Evolutionary conservation across 2,797 vertebrate genomes (phyloP).

Genomic region (Pogoniulus pusillus): DNA sequence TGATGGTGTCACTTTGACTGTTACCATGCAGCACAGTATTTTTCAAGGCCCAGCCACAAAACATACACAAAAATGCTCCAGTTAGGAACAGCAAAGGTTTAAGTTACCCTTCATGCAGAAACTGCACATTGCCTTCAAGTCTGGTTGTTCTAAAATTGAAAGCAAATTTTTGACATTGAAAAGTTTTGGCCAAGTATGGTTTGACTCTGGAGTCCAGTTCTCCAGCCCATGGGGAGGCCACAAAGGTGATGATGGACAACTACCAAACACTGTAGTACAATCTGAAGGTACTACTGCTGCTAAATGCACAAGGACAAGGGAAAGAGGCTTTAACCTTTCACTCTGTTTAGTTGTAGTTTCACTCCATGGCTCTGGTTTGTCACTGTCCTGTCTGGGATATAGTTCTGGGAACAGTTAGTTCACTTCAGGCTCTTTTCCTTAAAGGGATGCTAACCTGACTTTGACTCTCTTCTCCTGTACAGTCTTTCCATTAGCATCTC

Average conservation of each 20-base stretch:
- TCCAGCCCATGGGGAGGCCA: rapidly evolving
- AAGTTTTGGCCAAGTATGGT: background rate
- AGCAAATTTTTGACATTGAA: background rate
- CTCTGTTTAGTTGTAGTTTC: background rate
- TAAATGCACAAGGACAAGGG: background rate
- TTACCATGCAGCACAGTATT: background rate
- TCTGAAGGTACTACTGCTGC: background rate
- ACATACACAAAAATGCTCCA: background rate
- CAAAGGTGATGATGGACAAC: background rate
- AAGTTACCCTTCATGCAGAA: background rate
- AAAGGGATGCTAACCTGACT: background rate
- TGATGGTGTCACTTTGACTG: background rate
- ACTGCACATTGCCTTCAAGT: background rate
- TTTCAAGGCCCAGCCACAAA: background rate
- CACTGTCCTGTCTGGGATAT: background rate
- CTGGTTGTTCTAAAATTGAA: background rate
- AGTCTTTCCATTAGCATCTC: background rate
- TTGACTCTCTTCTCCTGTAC: background rate
- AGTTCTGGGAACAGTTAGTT: too few species aligned
- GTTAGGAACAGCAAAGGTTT: background rate
- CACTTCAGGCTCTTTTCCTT: background rate
- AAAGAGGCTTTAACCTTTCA: background rate
- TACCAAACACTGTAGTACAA: background rate
- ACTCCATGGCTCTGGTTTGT: background rate
- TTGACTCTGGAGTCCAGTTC: background rate